These are phyloP conservation scores for Spodoptera littoralis DNA, from an alignment of 2,888 invertebrate species.

Conservation along the genomic window DNA sequence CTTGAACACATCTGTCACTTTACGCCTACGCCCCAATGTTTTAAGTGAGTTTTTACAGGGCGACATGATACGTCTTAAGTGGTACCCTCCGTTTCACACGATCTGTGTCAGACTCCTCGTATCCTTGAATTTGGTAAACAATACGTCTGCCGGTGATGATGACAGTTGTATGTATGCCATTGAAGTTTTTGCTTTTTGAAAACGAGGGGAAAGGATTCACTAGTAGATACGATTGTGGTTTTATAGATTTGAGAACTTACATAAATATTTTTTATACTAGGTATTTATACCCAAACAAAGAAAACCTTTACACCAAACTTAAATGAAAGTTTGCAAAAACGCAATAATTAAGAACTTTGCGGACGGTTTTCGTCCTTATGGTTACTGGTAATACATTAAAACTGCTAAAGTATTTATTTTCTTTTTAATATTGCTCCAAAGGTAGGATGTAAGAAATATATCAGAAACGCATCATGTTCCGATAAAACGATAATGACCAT, in stretches of 20 bases:
- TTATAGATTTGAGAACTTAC: too few relatives aligned
- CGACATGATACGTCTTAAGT: constrained; percentile 76
- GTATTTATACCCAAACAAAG: too few relatives aligned
- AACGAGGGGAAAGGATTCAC: constrained; percentile 18
- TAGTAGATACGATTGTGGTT: too few relatives aligned
- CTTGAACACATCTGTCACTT: constrained; percentile 74
- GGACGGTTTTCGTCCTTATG: too few relatives aligned
- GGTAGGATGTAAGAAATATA: too few relatives aligned
- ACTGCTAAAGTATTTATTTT: too few relatives aligned
- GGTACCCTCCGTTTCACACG: constrained; percentile 76
- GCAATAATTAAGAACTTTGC: too few relatives aligned
- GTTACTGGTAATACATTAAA: too few relatives aligned
- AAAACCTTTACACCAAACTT: too few relatives aligned
- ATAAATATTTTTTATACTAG: too few relatives aligned
- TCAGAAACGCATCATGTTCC: constrained; percentile 1
- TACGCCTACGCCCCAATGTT: constrained; percentile 78
- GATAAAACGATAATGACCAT: constrained; percentile 18
- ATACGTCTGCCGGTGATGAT: constrained; percentile 61
- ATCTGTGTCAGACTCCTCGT: constrained; percentile 70
- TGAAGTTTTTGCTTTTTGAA: constrained; percentile 24
- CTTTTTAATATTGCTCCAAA: too few relatives aligned
- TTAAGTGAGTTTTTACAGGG: constrained; percentile 70
- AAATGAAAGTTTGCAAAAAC: too few relatives aligned
- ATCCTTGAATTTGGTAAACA: constrained; percentile 72
- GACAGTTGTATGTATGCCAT: constrained; percentile 44